phyloP scores from a whole-genome alignment of 2,113 vertebrate genomes.

The Pachyramphus minor region DNA sequence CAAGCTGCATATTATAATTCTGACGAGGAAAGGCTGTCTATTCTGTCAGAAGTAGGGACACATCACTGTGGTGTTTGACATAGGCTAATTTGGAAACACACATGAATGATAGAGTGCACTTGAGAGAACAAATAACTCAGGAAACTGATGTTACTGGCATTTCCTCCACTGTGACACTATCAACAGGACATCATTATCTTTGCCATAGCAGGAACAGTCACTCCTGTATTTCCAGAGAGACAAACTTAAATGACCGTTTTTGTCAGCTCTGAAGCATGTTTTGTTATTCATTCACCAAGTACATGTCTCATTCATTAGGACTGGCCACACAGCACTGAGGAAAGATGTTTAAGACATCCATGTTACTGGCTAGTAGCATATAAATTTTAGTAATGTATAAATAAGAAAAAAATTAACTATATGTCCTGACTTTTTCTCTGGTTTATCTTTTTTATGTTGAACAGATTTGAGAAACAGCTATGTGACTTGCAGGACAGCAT shows the following conservation, averaged over 20 bases:
- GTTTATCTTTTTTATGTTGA: not conserved
- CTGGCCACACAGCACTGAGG: not conserved
- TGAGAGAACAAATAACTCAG: not conserved
- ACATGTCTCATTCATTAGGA: not conserved
- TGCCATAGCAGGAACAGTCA: not conserved
- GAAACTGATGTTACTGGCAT: not conserved
- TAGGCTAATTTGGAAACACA: not conserved
- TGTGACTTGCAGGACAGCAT: not conserved
- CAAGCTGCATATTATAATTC: not conserved
- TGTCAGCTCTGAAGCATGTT: not conserved
- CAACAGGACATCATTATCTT: not conserved
- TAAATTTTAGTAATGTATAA: not conserved
- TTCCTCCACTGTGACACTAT: not conserved
- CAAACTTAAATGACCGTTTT: not conserved
- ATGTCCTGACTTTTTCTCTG: not conserved
- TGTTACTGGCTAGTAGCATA: not conserved
- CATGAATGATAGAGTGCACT: rapidly evolving
- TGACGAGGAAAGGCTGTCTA: not conserved
- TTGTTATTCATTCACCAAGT: not conserved
- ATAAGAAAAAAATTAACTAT: not conserved
- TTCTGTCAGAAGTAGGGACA: not conserved
- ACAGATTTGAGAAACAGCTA: not conserved
- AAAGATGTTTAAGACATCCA: not conserved
- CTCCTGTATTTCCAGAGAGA: not conserved
- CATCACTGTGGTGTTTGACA: not conserved